A percentile compares a stretch with the other conserved stretches of the same genome.
Evolutionary conservation across 2,797 vertebrate species (phyloP).

Genomic region (Lithobates pipiens): DNA sequence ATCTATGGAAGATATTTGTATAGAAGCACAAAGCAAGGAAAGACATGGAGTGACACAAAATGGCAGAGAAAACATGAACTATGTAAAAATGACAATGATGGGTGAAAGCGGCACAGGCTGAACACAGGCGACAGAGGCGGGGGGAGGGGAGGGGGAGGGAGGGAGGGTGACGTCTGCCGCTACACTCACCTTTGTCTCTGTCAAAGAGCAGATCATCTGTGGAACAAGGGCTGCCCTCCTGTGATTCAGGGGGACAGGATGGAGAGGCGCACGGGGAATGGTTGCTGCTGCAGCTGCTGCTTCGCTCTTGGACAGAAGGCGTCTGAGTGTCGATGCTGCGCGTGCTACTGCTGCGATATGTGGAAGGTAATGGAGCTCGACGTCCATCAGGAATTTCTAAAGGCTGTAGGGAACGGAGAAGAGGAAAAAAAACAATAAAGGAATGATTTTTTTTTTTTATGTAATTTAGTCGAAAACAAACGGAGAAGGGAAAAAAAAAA

Average conservation of each 20-base stretch:
- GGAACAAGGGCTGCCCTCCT: slow-evolving; percentile 89
- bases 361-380: slow-evolving; percentile 88
- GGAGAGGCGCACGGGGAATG: slow-evolving; percentile 84
- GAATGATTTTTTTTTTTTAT: no score
- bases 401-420: slow-evolving; percentile 72
- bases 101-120: slow-evolving; percentile 67
- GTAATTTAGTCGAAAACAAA: no score
- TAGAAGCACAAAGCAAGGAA: slow-evolving; percentile 69
- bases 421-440: background rate
- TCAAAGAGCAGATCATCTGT: slow-evolving; percentile 91
- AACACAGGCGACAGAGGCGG: slow-evolving; percentile 69
- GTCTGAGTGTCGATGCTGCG: slow-evolving; percentile 93
- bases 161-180: slow-evolving; percentile 48
- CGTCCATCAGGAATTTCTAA: slow-evolving; percentile 90
- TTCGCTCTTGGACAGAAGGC: slow-evolving; percentile 88
- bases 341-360: slow-evolving; percentile 80
- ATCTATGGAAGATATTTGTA: slow-evolving; percentile 84
- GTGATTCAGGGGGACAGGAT: slow-evolving; percentile 85
- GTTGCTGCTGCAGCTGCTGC: slow-evolving; percentile 88
- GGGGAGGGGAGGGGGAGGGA: slow-evolving; percentile 61
- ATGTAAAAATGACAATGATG: slow-evolving; percentile 67
- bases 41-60: background rate
- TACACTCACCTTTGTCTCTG: slow-evolving; percentile 87
- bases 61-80: background rate
- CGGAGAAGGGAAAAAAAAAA: no score